Evolutionary conservation across 2,113 vertebrate species (phyloP), one percentile per base, ranked within the genome.

Genomic region (Leucoraja erinaceus): DNA sequence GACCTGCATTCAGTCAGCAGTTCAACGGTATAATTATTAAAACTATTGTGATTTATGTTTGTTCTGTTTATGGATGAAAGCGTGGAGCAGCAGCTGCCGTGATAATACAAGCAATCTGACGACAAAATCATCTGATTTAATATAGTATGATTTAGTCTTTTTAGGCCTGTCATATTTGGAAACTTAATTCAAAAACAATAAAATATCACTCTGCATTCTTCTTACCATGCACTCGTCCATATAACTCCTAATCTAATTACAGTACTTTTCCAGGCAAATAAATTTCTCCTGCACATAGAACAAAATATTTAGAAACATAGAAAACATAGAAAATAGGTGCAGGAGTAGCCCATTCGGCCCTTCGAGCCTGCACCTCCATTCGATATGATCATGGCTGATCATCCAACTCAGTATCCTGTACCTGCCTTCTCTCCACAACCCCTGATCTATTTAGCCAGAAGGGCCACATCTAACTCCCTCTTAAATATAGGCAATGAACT

Each of bases 191-290:
- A 28, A 31, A 28, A 5, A 14, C 56, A 59, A 86, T 63, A 63
- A 86, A 86, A 18, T 86, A 63, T 63, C 25, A 63, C 12, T 63
- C 4, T 16, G 61, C 83, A 86, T 5, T 25, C 47, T 56, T 56
- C 9, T 22, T 54, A 83, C 47, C 20, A 25, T 83, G 79, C 18
- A n/a, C n/a, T n/a, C n/a, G n/a, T n/a, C n/a, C n/a, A n/a, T n/a
- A n/a, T 63, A n/a, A 88, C n/a, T 63, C 83, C 14, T 63, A 88
- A 31, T 63, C 28, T 88, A 88, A 88, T 88, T 66, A 66, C 59
- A 31, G 5, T 14, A 33, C 59, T 88, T 88, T 31, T 63, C 16
- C 56, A 63, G 31, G 83, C 25, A 88, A 31, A 66, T 88, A 88
- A 63, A 31, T 88, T 88, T 63, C 28, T 88, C 5, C 31, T 88